Conservation (phyloP, 2,888 invertebrate genomes). For the Dasysyrphus albostriatus region DNA sequence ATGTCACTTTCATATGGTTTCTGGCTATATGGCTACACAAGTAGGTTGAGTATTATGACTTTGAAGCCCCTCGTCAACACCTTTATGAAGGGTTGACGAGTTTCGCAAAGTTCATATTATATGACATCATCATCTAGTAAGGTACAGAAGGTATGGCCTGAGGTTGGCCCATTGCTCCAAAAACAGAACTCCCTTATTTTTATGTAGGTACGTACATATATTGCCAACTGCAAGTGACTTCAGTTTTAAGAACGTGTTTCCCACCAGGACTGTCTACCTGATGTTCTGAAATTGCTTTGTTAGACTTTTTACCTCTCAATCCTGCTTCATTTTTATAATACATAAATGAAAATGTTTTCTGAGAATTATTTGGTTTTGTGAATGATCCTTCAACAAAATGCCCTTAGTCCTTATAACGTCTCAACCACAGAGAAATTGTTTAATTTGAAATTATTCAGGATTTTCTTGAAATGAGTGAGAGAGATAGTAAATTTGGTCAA, state of each 20-base stretch:
- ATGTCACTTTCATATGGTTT: conserved; percentile 29
- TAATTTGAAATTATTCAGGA: no score
- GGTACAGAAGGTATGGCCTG: not conserved
- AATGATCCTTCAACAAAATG: no score
- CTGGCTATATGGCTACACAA: not conserved
- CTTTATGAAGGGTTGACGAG: conserved; percentile 1
- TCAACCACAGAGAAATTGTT: no score
- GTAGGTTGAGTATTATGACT: conserved; percentile 17
- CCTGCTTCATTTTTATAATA: not conserved
- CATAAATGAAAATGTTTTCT: no score
- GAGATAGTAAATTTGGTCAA: no score
- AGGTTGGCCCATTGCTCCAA: conserved; percentile 5
- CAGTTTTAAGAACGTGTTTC: not conserved
- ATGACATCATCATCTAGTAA: not conserved
- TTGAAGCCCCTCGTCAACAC: conserved; percentile 10
- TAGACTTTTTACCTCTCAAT: not conserved
- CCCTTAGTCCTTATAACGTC: no score
- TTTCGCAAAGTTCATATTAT: conserved; percentile 8
- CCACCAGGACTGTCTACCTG: no score
- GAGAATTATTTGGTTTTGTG: no score
- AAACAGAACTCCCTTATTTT: not conserved
- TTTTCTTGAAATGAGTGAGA: no score
- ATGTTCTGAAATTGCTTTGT: not conserved
- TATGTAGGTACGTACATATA: not conserved
- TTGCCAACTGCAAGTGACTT: not conserved